Evolutionary conservation across 2,797 vertebrate species (phyloP), one percentile per base, ranked within the genome.

Genomic region (Rhabdomys pumilio): DNA sequence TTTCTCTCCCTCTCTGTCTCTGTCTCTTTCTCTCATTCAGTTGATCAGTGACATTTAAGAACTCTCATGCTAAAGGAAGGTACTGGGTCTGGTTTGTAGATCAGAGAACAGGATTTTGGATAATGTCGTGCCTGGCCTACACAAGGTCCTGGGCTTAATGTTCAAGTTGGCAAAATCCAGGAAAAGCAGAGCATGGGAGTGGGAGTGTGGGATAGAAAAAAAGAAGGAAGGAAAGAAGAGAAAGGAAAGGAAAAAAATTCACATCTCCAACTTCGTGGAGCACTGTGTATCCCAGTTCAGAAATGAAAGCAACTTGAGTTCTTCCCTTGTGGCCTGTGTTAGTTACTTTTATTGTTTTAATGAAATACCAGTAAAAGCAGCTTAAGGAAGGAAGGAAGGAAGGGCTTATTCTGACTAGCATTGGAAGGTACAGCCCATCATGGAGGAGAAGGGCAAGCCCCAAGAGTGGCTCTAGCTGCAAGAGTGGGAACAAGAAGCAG

Each of bases 21-120:
- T 67, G 15, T 72, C 17, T 72, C 34, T 72, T 1, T 72, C 65
- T 34, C 65, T 15, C 31, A n/a, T 69, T 69, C 34, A n/a, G 67
- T 69, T 69, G 67, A 69, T 69, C 72, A 59, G 22, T 41, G 38
- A 80, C n/a, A 65, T 93, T 81, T 84, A 65, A 88, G n/a, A 83
- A 53, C 14, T 9, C 41, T 24, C 50, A 50, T 5, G 47, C 20
- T 69, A 2, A 0, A 17, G n/a, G 19, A 31, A 65, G 76, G 29
- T 57, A 5, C 7, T 50, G 89, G 34, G 31, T 79, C 92, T 95
- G 24, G 81, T 67, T 93, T 81, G 79, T 50, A 77, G 19, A 86
- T 88, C 20, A 83, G 10, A 84, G 81, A 80, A 55, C 81, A 41
- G 57, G 22, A 38, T 17, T 77, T 34, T 63, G 24, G 20, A 6